Conservation (phyloP, 2,888 invertebrate species). For the Unio delphinus region DNA sequence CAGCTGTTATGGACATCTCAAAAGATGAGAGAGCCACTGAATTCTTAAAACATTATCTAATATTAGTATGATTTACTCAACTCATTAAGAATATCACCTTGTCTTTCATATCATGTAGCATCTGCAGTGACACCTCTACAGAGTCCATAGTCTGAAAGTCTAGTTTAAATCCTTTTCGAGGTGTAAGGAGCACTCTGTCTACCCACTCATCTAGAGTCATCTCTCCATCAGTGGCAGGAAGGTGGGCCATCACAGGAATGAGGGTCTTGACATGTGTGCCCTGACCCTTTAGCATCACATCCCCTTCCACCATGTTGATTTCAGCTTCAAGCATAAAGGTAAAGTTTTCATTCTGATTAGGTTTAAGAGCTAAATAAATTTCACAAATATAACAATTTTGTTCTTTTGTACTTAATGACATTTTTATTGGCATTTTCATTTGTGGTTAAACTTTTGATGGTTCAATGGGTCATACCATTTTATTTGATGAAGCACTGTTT, state of each 20-base stretch:
- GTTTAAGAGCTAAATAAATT: background rate
- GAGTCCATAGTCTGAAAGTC: slow-evolving; percentile 89
- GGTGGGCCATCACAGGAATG: slow-evolving; percentile 89
- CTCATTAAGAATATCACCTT: slow-evolving; percentile 17
- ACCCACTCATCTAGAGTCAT: slow-evolving; percentile 84
- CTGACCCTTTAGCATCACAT: slow-evolving; percentile 79
- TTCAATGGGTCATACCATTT: too few species aligned
- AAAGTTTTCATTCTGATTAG: background rate
- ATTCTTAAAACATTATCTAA: too few species aligned
- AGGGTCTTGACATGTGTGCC: slow-evolving; percentile 72
- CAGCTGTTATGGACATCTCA: too few species aligned
- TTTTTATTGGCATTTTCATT: background rate
- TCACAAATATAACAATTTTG: background rate
- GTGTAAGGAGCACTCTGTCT: slow-evolving; percentile 72
- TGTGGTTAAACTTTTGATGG: slow-evolving; percentile 1
- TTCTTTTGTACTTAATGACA: background rate
- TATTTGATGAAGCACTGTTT: too few species aligned
- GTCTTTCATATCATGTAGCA: slow-evolving; percentile 51
- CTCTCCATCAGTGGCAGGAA: slow-evolving; percentile 82
- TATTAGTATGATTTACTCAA: too few species aligned
- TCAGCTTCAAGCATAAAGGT: slow-evolving; percentile 26
- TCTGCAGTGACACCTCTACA: slow-evolving; percentile 72
- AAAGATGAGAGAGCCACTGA: too few species aligned
- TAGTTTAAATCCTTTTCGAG: slow-evolving; percentile 84
- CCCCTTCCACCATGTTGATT: slow-evolving; percentile 85